Evolutionary conservation across 2,797 vertebrate species (phyloP).

Genomic region (Gallirallus australis): DNA sequence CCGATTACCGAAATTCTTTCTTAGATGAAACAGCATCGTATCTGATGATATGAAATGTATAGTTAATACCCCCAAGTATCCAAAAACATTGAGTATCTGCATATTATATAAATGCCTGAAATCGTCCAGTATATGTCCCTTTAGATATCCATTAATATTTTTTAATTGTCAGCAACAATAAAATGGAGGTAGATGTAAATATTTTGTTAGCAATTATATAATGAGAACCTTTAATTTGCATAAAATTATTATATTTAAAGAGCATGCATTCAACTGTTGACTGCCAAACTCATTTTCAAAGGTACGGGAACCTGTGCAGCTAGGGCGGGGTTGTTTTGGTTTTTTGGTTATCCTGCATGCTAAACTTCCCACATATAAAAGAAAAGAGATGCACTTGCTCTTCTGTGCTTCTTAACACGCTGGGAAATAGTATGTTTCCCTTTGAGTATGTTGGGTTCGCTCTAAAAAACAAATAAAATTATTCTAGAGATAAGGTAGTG

Average conservation of each 20-base stretch:
- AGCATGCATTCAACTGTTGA: background rate
- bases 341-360: background rate
- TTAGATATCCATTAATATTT: background rate
- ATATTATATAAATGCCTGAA: background rate
- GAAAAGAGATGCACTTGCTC: background rate
- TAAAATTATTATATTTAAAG: background rate
- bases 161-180: background rate
- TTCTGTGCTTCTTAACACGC: background rate
- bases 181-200: background rate
- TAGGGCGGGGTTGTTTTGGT: background rate
- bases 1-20: slow-evolving; percentile 22
- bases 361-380: background rate
- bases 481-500: background rate
- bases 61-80: background rate
- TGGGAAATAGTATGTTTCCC: background rate
- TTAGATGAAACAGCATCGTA: background rate
- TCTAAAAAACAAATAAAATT: slow-evolving; percentile 23
- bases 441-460: slow-evolving; percentile 1
- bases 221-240: background rate
- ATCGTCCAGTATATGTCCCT: background rate
- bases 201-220: background rate
- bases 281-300: background rate
- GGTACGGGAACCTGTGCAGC: background rate
- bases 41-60: slow-evolving; percentile 17
- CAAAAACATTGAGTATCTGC: slow-evolving; percentile 7